Base-by-base conservation (phyloP, 2,888 invertebrate genomes). In the Thymelicus acteon region DNA sequence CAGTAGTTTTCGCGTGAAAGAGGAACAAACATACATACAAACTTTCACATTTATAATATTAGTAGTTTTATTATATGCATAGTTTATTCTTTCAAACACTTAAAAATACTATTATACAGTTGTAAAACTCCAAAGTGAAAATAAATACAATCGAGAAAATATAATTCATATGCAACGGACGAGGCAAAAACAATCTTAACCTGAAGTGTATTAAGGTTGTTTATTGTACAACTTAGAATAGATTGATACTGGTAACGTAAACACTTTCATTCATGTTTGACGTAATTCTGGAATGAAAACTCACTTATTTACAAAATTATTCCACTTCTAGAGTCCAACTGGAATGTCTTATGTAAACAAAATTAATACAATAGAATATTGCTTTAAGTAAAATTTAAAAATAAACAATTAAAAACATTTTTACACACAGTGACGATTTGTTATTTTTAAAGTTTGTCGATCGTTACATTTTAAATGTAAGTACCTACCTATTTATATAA, bases 191-290 rank as follows among this genome's bases (percentile, higher is more conserved):
- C 12, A 44, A 13, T n/a, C 54, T 61, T 68, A 62, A 40, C 37
- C 0, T 31, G 0, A 7, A 15, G 2, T 6, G 24, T n/a, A 48
- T 63, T 63, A 69, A 39, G 37, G 57, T 57, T 8, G 62, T 37
- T 62, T 47, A 48, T 57, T 31, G 24, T n/a, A 19, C 10, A 68
- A 68, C 54, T 44, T 61, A 52, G 61, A 61, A 68, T 54, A 61
- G 40, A 61, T 68, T 68, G 67, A 68, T 62, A 62, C 62, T 47
- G 57, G 44, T 63, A 69, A 69, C 62, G 62, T 63, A 62, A 63
- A 69, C 67, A 67, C 67, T 69, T 69, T 69, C 68, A 69, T 69
- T 69, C 68, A 69, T 69, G 69, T 69, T 69, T 69, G 69, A 69
- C 69, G 69, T 69, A 69, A 69, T 63, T 5, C 63, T 69, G 69